Evolutionary conservation across 1,140 invertebrate genomes (phyloP), one percentile per base, ranked within the genome.

Genomic region (Apolygus lucorum): DNA sequence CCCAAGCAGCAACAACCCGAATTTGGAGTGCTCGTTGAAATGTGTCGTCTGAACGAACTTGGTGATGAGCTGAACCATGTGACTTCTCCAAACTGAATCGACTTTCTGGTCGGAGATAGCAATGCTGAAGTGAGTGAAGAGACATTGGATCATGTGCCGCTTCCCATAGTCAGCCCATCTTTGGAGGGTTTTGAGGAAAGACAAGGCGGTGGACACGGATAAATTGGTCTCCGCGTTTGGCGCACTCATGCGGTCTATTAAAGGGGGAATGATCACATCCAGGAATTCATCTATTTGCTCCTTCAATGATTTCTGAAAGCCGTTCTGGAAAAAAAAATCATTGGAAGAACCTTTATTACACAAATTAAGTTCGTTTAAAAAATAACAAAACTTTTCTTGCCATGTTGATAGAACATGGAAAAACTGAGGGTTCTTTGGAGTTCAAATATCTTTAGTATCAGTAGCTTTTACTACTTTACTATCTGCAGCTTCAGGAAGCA

Each of bases 21-120:
- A 13, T 59, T 24, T 13, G 22, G 13, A 17, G 54, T 59, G 54
- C 22, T 59, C 54, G 54, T 59, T 59, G 22, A 11, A 59, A 24
- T 59, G 54, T 11, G 54, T 59, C 2, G 54, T 59, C 22, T 59
- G 54, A 11, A 59, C 54, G 54, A 59, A 59, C 22, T 59, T 59
- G 8, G 54, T 59, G 13, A 59, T 59, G 2, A 59, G 22, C 4
- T 11, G 11, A 24, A 59, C 22, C 54, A 59, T 59, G 22, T 22
- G 11, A 21, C 54, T 59, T 22, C 22, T 59, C 54, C 54, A 59
- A 22, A 21, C 22, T 4, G 54, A 59, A 22, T 24, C 11, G 2
- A 59, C 22, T 22, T 22, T 24, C 2, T 59, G 8, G 54, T 59
- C 22, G 11, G 54, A 17, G 13, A 59, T 17, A 22, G 4, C 4